Base-by-base conservation (phyloP, 2,888 invertebrate genomes). In the Yponomeuta cagnagella region DNA sequence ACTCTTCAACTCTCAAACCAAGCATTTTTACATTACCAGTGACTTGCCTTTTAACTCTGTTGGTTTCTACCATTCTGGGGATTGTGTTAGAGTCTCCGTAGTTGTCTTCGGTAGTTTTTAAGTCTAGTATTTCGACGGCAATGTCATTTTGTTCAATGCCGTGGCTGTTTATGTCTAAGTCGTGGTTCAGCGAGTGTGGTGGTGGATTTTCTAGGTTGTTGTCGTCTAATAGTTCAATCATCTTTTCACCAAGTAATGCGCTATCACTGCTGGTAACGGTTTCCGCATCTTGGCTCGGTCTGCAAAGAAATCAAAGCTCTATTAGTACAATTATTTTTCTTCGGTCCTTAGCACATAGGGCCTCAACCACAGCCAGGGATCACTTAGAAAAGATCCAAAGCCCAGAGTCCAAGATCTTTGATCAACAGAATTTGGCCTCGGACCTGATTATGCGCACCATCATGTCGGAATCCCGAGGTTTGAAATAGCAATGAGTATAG, bases 1-100 rank as follows among this genome's bases (percentile, higher is more conserved):
- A 79, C 63, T 89, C 88, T 52, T 92, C 91, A 0, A 92, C 82
- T 58, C 91, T 80, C 0, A 91, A 73, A 2, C 90, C 91, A 76
- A 87, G 74, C 0, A 90, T 69, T 63, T 76, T 84, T 0, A 86
- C 68, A 0, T 72, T 63, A 4, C 31, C 37, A 33, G 6, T 33
- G 9, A 9, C 69, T 69, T 63, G 69, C 37, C 69, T 69, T 63
- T 63, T 63, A 8, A 33, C n/a, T 8, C 63, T 58, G 2, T 63
- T 58, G 3, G 48, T 68, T 10, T 68, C 52, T 68, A 30, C 12
- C 15, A n/a, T 58, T 31, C 48, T 23, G 12, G 10, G 31, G 15
- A 23, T 31, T 12, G n/a, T 43, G 15, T 58, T 58, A 8, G 12
- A 58, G 15, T 12, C 52, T 15, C 52, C 15, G 15, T 58, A 58